These are phyloP conservation scores for Argya squamiceps DNA, from an alignment of 2,797 vertebrate species.

Conservation along the genomic window DNA sequence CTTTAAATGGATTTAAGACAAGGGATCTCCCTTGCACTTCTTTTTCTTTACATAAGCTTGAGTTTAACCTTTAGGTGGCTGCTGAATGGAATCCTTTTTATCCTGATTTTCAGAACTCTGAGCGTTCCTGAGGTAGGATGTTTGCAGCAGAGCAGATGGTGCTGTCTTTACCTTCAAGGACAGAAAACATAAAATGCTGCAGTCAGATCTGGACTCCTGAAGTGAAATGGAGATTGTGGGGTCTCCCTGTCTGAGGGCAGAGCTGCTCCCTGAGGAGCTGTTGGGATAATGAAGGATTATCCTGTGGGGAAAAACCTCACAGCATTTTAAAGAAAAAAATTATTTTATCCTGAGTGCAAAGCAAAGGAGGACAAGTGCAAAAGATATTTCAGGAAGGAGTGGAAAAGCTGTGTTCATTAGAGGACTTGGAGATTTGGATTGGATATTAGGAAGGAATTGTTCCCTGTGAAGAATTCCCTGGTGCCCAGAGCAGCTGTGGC, in stretches of 20 bases:
- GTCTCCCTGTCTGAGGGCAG: not conserved
- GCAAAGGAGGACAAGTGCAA: not conserved
- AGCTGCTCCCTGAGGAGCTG: not conserved
- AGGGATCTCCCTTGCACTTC: not conserved
- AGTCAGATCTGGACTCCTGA: not conserved
- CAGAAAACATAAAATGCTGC: not conserved
- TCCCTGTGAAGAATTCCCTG: not conserved
- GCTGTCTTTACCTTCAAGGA: not conserved
- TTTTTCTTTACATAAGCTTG: not conserved
- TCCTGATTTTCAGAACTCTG: not conserved
- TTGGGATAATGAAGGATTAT: not conserved
- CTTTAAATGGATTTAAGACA: not conserved
- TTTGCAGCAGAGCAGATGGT: conserved; percentile 17
- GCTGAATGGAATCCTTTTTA: not conserved
- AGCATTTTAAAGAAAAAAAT: not conserved
- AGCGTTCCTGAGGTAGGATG: not conserved
- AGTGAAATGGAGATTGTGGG: not conserved
- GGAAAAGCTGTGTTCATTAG: not conserved
- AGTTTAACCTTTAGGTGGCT: not conserved
- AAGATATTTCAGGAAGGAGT: not conserved
- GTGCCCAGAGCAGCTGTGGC: not conserved
- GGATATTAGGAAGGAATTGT: not conserved
- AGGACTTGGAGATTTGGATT: not conserved
- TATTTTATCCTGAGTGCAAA: not conserved
- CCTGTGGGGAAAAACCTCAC: not conserved